Conservation (phyloP, 35 echinoderm and acorn worm genomes). For the Hemicentrotus pulcherrimus region DNA sequence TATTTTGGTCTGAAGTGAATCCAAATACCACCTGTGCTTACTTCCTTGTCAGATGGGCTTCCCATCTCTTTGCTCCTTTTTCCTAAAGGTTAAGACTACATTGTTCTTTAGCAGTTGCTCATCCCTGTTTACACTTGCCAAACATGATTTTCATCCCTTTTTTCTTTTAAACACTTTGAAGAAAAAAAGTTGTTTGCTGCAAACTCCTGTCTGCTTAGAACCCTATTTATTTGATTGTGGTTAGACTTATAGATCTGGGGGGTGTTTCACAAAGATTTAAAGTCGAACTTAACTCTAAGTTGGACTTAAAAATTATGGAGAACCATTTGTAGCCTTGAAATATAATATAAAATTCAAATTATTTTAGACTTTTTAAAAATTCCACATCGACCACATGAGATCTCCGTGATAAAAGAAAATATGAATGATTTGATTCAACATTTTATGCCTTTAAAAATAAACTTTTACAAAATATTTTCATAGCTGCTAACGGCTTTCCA, state of each 20-base stretch:
- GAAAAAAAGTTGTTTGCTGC: neutral
- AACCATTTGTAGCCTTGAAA: no score
- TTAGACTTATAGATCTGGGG: neutral
- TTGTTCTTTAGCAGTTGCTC: constrained; percentile 1
- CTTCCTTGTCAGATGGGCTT: neutral
- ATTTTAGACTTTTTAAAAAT: no score
- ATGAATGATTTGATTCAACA: no score
- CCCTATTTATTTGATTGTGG: neutral
- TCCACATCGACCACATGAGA: no score
- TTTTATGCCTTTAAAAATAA: no score
- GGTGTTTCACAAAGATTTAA: no score
- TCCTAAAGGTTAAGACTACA: constrained; percentile 12
- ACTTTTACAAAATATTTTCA: no score
- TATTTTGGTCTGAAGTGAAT: neutral
- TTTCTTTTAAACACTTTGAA: neutral
- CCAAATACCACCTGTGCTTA: neutral
- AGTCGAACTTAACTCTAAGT: no score
- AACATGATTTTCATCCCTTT: neutral
- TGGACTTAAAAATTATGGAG: no score
- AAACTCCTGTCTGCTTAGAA: neutral
- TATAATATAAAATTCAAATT: no score
- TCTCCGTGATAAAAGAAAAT: no score
- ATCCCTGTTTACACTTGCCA: neutral
- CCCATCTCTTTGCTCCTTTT: neutral
- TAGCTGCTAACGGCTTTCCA: no score